Percentiles rank a stretch among this genome's conserved stretches.
These are phyloP conservation scores for Pseudomugil gertrudae DNA, from an alignment of 2,797 vertebrate species.

Conservation along the genomic window DNA sequence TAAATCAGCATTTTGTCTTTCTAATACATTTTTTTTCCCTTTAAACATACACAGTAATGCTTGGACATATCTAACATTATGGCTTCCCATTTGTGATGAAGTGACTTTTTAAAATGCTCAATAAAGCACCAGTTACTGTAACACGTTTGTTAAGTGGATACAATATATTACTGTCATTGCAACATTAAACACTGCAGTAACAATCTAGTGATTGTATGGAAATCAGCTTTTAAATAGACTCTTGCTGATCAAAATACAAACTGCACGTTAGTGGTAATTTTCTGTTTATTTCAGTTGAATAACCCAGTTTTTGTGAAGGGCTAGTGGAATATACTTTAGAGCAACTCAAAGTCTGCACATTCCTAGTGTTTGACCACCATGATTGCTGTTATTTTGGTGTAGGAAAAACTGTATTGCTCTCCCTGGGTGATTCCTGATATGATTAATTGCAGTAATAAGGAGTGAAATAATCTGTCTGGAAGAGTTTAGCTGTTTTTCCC, in stretches of 20 bases:
- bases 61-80: not conserved
- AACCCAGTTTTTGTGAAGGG: not conserved
- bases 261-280: not conserved
- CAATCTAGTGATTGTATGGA: not conserved
- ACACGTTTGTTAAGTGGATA: not conserved
- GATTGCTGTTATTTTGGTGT: conserved; percentile 26
- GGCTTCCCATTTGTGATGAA: not conserved
- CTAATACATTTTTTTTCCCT: conserved; percentile 14
- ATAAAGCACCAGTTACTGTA: not conserved
- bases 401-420: conserved; percentile 1
- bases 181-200: not conserved
- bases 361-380: conserved; percentile 22
- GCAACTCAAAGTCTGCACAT: conserved; percentile 25
- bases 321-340: not conserved
- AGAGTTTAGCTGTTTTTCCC: conserved; percentile 33
- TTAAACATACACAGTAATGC: not conserved
- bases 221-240: too few relatives aligned
- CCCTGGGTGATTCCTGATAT: conserved; percentile 16
- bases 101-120: not conserved
- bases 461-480: conserved; percentile 49
- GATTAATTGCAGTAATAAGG: conserved; percentile 52
- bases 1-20: conserved; percentile 13
- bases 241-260: not conserved
- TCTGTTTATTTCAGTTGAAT: not conserved
- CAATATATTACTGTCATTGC: not conserved